Percentiles rank a stretch among this genome's conserved stretches.
Evolutionary conservation across 2,888 invertebrate genomes (phyloP).

Genomic region (Tenodera sinensis): DNA sequence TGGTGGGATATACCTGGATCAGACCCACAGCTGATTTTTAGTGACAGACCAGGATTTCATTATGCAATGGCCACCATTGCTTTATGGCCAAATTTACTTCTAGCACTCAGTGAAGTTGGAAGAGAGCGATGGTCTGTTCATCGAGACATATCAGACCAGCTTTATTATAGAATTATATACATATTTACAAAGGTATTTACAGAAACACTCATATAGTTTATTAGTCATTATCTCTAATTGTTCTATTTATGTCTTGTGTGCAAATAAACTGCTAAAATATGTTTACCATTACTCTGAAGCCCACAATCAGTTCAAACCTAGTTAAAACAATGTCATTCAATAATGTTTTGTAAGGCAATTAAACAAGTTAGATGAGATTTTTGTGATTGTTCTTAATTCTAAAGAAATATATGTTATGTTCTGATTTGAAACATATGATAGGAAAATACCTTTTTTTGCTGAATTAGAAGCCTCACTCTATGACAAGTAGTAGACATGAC

Average conservation of each 20-base stretch:
- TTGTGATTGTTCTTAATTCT: no score
- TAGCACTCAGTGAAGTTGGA: constrained; percentile 52
- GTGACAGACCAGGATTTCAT: constrained; percentile 63
- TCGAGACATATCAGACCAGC: constrained; percentile 73
- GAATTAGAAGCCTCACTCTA: not conserved
- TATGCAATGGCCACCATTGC: constrained; percentile 75
- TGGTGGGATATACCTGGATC: constrained; percentile 85
- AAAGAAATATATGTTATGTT: no score
- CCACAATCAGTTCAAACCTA: no score
- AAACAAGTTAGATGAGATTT: no score
- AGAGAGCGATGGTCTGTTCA: constrained; percentile 58
- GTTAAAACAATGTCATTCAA: no score
- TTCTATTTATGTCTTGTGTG: not conserved
- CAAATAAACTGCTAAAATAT: no score
- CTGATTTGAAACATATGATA: no score
- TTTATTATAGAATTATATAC: constrained; percentile 76
- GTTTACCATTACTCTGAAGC: no score
- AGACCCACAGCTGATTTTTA: constrained; percentile 56
- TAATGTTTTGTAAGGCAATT: no score
- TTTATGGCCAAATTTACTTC: constrained; percentile 72
- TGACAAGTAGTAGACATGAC: no score
- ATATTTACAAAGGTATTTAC: constrained; percentile 69
- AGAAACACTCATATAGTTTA: not conserved
- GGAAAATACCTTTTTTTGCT: not conserved
- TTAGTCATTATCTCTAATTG: not conserved